Evolutionary conservation across 2,888 invertebrate genomes (phyloP).

Genomic region (Ophion costatus): DNA sequence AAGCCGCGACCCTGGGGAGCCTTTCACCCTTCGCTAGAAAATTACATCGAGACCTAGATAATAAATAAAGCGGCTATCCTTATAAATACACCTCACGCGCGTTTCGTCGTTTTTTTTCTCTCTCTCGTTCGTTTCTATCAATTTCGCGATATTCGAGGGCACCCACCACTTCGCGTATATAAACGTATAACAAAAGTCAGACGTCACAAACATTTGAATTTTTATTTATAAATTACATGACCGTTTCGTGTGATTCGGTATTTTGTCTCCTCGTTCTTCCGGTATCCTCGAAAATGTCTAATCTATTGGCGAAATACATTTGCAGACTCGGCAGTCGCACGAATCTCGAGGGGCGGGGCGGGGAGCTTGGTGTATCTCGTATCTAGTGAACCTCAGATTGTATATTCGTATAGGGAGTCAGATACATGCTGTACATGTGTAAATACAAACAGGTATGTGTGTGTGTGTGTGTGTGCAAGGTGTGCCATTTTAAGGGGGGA

Average conservation of each 20-base stretch:
- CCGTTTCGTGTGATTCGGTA: conserved; percentile 26
- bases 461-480: conserved; percentile 27
- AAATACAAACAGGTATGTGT: conserved; percentile 55
- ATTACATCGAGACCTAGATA: conserved; percentile 51
- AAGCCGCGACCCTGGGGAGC: conserved; percentile 36
- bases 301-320: conserved; percentile 75
- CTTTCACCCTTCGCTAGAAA: conserved; percentile 14
- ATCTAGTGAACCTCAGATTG: conserved; percentile 69
- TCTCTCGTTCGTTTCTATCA: conserved; percentile 35
- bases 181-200: conserved; percentile 71
- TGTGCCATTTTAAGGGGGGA: too few relatives aligned
- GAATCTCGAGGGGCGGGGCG: conserved; percentile 46
- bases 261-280: conserved; percentile 38
- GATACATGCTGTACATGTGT: conserved; percentile 70
- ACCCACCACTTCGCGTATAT: conserved; percentile 61
- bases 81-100: conserved; percentile 38
- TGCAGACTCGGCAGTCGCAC: conserved; percentile 78
- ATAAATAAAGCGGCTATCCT: conserved; percentile 61
- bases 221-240: conserved; percentile 63
- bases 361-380: conserved; percentile 30
- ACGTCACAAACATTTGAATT: conserved; percentile 73
- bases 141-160: conserved; percentile 63
- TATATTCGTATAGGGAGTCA: conserved; percentile 72
- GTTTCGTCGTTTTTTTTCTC: conserved; percentile 43
- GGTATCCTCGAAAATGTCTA: conserved; percentile 14